Evolutionary conservation across 1,140 invertebrate genomes (phyloP), one percentile per base, ranked within the genome.

Genomic region (Leptopilina clavipes): DNA sequence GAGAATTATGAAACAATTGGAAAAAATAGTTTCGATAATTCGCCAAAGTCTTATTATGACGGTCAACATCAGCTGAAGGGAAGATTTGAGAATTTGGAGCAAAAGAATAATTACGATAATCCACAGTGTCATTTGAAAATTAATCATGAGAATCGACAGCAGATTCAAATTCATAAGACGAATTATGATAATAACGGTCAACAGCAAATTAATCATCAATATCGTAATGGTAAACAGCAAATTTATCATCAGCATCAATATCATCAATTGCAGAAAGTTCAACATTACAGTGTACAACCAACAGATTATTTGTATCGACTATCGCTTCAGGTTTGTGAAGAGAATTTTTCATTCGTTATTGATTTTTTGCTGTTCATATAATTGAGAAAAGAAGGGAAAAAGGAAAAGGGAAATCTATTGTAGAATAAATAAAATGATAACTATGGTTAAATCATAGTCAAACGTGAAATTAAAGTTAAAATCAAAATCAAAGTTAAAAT

Each of bases 271-370:
- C 83, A 80, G 79, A 83, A 87, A 72, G 83, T 83, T 80, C 85
- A 89, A 75, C 86, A 88, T 82, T 87, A 86, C 73, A 76, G 85
- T 71, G 88, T 88, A 72, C 87, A 89, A 78, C 85, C 87, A 52
- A 84, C 89, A 74, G 86, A 90, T 86, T 90, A 90, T 82, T 86
- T 90, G 45, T 90, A 90, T 85, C 86, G 89, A 81, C 88, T 90
- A 79, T 90, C 89, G 18, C 82, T 90, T 19, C 89, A 90, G 89
- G 89, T 90, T n/a, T n/a, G n/a, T n/a, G n/a, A n/a, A n/a, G n/a
- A n/a, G n/a, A 90, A 84, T 80, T 31, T 31, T 31, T 31, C n/a
- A n/a, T n/a, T n/a, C n/a, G n/a, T n/a, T n/a, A n/a, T n/a, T n/a
- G n/a, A n/a, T n/a, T n/a, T n/a, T n/a, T n/a, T n/a, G n/a, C n/a